Evolutionary conservation across 2,888 invertebrate species (phyloP).

Genomic region (Himalopsyche tibetana): DNA sequence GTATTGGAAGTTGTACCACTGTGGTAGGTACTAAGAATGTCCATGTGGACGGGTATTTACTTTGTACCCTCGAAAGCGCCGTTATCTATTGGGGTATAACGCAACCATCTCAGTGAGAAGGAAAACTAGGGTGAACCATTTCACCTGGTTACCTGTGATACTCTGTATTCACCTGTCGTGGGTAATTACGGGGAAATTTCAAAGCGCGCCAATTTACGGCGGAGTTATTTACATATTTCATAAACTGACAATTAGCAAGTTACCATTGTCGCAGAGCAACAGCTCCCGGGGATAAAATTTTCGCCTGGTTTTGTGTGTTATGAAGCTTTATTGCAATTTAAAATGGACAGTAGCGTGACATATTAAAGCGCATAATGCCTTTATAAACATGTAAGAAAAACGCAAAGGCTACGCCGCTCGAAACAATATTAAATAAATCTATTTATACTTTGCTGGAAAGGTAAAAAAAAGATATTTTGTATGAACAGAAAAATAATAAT

Average conservation of each 20-base stretch:
- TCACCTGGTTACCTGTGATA: slow-evolving; percentile 50
- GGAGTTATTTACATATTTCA: slow-evolving; percentile 61
- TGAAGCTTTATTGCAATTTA: slow-evolving; percentile 17
- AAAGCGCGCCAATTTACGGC: slow-evolving; percentile 57
- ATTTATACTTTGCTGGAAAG: too few relatives aligned
- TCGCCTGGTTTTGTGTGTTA: background rate
- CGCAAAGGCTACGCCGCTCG: background rate
- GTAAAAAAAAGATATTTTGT: too few relatives aligned
- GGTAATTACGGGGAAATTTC: slow-evolving; percentile 59
- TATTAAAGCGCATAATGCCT: slow-evolving; percentile 2
- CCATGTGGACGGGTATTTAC: too few relatives aligned
- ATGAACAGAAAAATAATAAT: too few relatives aligned
- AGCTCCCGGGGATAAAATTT: slow-evolving; percentile 26
- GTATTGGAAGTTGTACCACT: too few relatives aligned
- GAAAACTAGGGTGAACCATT: background rate
- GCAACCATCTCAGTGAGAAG: background rate
- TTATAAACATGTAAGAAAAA: background rate
- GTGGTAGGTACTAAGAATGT: too few relatives aligned
- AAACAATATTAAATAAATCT: background rate
- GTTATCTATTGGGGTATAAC: slow-evolving; percentile 21
- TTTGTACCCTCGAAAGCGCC: background rate
- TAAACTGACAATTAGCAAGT: slow-evolving; percentile 58
- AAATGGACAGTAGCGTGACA: slow-evolving; percentile 7
- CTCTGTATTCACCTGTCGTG: slow-evolving; percentile 58
- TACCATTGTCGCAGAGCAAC: slow-evolving; percentile 16